Percentiles rank a stretch among this genome's conserved stretches.
Conservation (phyloP, 2,888 invertebrate species). For the Apoderus coryli region DNA sequence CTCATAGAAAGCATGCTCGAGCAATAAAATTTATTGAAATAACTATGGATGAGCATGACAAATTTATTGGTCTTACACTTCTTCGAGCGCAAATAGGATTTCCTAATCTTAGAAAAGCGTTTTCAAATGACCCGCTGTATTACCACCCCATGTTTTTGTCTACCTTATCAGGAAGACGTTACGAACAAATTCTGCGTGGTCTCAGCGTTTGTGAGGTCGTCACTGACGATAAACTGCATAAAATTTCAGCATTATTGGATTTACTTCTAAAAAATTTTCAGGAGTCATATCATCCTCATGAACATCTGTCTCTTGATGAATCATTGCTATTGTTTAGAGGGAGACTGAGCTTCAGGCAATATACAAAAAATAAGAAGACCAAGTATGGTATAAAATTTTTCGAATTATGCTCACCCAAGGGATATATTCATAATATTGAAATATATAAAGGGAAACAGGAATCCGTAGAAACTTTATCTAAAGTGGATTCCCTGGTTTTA, state of each 20-base stretch:
- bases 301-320: constrained; percentile 6
- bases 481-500: constrained; percentile 8
- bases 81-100: no score
- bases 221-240: no score
- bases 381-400: constrained; percentile 10
- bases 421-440: constrained; percentile 12
- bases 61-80: no score
- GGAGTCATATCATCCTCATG: neutral
- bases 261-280: neutral
- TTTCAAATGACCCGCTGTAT: no score
- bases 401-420: constrained; percentile 7
- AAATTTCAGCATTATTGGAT: no score
- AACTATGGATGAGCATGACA: no score
- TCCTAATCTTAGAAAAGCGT: no score
- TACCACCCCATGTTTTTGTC: no score
- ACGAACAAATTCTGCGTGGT: no score
- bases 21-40: no score
- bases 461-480: constrained; percentile 5
- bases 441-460: constrained; percentile 8
- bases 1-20: no score
- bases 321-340: constrained; percentile 9
- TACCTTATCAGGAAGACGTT: no score
- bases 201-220: neutral
- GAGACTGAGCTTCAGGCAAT: constrained; percentile 8
- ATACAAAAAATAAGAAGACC: constrained; percentile 9